Evolutionary conservation across 2,797 vertebrate genomes (phyloP).

Genomic region (Eutrigla gurnardus): DNA sequence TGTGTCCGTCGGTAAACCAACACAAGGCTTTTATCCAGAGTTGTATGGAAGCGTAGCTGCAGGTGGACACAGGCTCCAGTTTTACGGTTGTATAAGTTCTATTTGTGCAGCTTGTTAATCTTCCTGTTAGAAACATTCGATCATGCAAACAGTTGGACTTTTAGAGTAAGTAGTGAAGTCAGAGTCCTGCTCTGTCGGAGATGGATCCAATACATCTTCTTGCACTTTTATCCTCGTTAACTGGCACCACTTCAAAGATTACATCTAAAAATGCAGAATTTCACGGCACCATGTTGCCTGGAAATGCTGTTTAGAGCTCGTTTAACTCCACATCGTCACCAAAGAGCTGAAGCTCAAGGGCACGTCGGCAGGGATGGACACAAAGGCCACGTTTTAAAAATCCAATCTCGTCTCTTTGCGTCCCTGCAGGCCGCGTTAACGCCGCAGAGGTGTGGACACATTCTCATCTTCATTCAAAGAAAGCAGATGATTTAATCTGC

Average conservation of each 20-base stretch:
- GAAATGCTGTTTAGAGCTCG: not conserved
- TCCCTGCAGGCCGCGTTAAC: constrained; percentile 35
- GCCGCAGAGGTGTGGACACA: constrained; percentile 55
- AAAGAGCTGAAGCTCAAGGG: constrained; percentile 10
- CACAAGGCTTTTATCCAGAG: too few relatives aligned
- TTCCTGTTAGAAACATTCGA: too few relatives aligned
- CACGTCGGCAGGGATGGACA: not conserved
- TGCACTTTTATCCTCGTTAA: too few relatives aligned
- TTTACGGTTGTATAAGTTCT: too few relatives aligned
- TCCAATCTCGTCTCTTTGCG: constrained; percentile 31
- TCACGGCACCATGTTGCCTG: not conserved
- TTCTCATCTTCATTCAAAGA: constrained; percentile 52
- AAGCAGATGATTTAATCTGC: constrained; percentile 50
- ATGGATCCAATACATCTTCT: too few relatives aligned
- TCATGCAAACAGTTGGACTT: too few relatives aligned
- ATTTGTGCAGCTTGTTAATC: too few relatives aligned
- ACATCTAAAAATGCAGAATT: not conserved
- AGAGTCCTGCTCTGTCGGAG: too few relatives aligned
- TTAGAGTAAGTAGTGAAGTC: too few relatives aligned
- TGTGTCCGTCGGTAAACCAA: not conserved
- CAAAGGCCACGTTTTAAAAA: constrained; percentile 37
- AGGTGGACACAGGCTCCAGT: too few relatives aligned
- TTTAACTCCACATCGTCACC: not conserved
- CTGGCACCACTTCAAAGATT: not conserved
- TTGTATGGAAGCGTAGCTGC: too few relatives aligned